phyloP scores from a whole-genome alignment of 2,113 vertebrate species.

The Oryzias celebensis region DNA sequence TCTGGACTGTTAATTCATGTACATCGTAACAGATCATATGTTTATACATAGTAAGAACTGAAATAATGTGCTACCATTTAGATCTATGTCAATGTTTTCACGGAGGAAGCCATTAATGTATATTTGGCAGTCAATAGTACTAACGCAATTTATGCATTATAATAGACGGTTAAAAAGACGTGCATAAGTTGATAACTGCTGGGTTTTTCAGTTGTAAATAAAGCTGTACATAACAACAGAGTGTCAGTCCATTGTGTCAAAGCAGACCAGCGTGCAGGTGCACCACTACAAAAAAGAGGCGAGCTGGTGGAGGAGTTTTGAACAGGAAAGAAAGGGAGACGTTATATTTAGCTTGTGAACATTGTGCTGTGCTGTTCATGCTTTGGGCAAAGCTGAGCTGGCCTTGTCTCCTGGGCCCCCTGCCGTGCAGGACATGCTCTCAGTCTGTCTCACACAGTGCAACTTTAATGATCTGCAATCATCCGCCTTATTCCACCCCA shows the following conservation, averaged over 20 bases:
- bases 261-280: conserved; percentile 43
- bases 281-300: conserved; percentile 1
- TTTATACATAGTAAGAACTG: conserved; percentile 77
- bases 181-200: conserved; percentile 80
- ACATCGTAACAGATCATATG: conserved; percentile 76
- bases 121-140: conserved; percentile 81
- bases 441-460: conserved; percentile 54
- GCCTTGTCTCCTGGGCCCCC: conserved; percentile 39
- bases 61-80: conserved; percentile 80
- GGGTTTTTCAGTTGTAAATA: conserved; percentile 95
- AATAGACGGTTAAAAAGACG: conserved; percentile 79
- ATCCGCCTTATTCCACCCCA: conserved; percentile 42
- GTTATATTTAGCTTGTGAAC: conserved; percentile 43
- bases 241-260: conserved; percentile 47
- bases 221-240: conserved; percentile 81
- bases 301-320: conserved; percentile 6
- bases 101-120: conserved; percentile 84
- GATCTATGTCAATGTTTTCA: conserved; percentile 76
- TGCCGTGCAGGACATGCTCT: conserved; percentile 34
- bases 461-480: conserved; percentile 67
- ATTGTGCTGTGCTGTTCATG: conserved; percentile 18
- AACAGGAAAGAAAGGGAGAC: conserved; percentile 23
- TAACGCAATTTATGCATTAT: conserved; percentile 80
- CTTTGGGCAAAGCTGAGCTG: conserved; percentile 28
- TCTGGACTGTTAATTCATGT: conserved; percentile 82